These are phyloP conservation scores for Boulengerochromis microlepis DNA, from an alignment of 2,113 vertebrate genomes.

Conservation along the genomic window DNA sequence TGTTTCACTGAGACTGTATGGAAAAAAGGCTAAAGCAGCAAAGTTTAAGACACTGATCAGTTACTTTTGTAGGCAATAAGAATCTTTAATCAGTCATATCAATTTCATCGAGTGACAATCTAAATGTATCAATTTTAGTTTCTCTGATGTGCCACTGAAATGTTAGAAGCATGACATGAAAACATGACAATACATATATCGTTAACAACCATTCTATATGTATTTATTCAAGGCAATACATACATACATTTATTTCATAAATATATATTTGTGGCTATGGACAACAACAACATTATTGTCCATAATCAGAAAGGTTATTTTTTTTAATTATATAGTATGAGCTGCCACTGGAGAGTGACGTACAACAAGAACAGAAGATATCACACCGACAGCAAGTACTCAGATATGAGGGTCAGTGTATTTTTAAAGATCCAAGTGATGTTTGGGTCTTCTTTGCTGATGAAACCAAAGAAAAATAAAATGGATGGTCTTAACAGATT, in stretches of 20 bases:
- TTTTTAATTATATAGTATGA: neutral
- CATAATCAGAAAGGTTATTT: neutral
- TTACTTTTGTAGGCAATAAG: neutral
- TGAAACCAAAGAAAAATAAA: neutral
- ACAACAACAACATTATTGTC: neutral
- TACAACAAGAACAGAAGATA: neutral
- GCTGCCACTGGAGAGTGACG: neutral
- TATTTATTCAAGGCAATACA: neutral
- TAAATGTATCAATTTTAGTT: neutral
- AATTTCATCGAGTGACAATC: neutral
- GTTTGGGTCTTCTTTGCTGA: neutral
- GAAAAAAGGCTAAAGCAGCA: neutral
- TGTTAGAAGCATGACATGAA: neutral
- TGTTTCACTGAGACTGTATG: neutral
- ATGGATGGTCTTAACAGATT: fast-evolving
- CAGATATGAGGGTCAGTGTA: neutral
- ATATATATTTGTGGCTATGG: neutral
- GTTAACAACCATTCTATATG: neutral
- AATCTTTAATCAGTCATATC: fast-evolving
- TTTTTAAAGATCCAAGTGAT: neutral
- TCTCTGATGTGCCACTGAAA: neutral
- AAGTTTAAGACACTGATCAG: fast-evolving
- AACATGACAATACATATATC: neutral
- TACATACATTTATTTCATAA: neutral
- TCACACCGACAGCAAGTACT: neutral